phyloP scores from a whole-genome alignment of 2,888 invertebrate genomes.

The Synanthedon myopaeformis region DNA sequence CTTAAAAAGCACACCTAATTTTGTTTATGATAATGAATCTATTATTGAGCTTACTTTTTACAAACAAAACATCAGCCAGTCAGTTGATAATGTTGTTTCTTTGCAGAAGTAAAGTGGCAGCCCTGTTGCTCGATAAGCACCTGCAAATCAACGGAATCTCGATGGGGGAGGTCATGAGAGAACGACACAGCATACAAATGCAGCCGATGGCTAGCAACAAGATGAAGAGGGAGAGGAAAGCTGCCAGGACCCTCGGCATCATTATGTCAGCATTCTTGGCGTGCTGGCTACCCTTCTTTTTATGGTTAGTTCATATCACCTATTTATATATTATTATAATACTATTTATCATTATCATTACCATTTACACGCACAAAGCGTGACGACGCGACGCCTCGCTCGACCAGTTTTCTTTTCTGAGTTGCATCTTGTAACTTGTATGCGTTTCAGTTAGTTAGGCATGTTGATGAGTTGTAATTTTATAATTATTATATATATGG shows the following conservation, averaged over 20 bases:
- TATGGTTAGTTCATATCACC: conserved; percentile 75
- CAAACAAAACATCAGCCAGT: neutral
- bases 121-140: conserved; percentile 87
- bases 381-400: too few species aligned
- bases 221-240: conserved; percentile 90
- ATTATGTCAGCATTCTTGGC: conserved; percentile 96
- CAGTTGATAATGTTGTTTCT: neutral
- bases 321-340: too few species aligned
- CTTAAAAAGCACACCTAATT: too few species aligned
- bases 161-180: conserved; percentile 71
- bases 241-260: conserved; percentile 93
- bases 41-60: neutral
- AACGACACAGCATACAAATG: conserved; percentile 75
- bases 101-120: conserved; percentile 88
- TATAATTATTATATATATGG: too few species aligned
- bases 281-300: conserved; percentile 96
- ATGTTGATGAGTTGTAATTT: too few species aligned
- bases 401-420: too few species aligned
- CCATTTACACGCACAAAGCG: too few species aligned
- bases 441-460: too few species aligned
- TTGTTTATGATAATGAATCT: neutral
- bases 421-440: too few species aligned
- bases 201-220: conserved; percentile 85
- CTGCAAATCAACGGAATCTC: conserved; percentile 91
- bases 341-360: too few species aligned